Percentiles rank a stretch among this genome's conserved stretches.
Conservation (phyloP, 2,113 vertebrate genomes). For the Sapajus apella region DNA sequence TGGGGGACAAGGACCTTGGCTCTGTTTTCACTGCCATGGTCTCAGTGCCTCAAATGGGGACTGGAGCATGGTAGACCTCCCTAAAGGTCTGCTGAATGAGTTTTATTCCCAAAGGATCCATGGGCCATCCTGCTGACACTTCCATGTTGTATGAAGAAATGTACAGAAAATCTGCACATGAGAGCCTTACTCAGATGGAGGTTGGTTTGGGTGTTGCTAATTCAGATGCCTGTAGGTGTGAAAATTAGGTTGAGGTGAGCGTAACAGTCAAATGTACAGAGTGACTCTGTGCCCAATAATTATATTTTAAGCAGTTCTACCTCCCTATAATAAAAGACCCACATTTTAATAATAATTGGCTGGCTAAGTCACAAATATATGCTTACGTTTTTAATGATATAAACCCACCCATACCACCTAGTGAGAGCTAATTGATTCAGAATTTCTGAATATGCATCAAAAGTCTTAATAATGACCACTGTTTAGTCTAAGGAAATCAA, state of each 20-base stretch:
- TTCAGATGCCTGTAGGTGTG: background rate
- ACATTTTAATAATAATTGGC: background rate
- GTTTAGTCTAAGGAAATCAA: background rate
- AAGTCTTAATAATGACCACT: background rate
- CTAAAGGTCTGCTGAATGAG: background rate
- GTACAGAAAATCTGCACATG: rapidly evolving
- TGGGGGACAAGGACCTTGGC: background rate
- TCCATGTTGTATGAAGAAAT: background rate
- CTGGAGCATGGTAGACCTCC: background rate
- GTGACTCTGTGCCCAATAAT: background rate
- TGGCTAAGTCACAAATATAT: background rate
- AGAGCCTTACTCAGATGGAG: background rate
- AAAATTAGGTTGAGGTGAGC: background rate
- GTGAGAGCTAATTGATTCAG: background rate
- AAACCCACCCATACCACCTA: background rate
- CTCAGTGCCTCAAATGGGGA: background rate
- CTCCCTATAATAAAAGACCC: background rate
- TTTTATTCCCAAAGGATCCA: background rate
- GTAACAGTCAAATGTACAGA: background rate
- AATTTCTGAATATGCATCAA: background rate
- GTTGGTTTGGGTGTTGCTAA: background rate
- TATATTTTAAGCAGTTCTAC: background rate
- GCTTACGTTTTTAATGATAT: background rate
- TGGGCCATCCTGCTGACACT: background rate
- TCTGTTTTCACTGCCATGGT: background rate